Percentiles rank a stretch among this genome's conserved stretches.
Conservation (phyloP, 1,140 invertebrate genomes). For the Oryzaephilus surinamensis region DNA sequence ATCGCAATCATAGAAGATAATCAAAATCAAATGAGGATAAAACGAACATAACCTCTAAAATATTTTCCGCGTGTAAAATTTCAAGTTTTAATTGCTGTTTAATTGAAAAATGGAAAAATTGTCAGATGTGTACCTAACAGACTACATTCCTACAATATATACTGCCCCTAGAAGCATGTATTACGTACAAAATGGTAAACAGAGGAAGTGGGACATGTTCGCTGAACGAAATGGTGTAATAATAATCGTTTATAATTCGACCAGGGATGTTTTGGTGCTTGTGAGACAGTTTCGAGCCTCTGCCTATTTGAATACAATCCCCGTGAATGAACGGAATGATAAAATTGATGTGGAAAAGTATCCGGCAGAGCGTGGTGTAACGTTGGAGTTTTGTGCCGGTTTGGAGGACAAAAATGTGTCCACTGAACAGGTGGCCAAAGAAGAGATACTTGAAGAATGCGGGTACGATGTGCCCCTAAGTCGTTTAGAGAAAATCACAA, state of each 20-base stretch:
- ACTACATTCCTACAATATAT: conserved; percentile 25
- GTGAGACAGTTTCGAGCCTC: conserved; percentile 87
- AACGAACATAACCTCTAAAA: conserved; percentile 97
- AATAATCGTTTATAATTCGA: conserved; percentile 73
- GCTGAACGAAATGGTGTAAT: conserved; percentile 65
- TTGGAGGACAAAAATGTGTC: conserved; percentile 81
- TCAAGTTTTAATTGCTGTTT: conserved; percentile 56
- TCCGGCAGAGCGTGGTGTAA: conserved; percentile 61
- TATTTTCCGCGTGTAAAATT: conserved; percentile 90
- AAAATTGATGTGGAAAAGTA: conserved; percentile 60
- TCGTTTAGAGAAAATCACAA: conserved; percentile 49
- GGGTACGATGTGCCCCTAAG: conserved; percentile 75
- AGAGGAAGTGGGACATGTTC: conserved; percentile 55
- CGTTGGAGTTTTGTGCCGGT: conserved; percentile 89
- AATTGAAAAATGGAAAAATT: conserved; percentile 20
- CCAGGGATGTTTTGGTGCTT: conserved; percentile 65
- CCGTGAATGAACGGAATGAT: conserved; percentile 38
- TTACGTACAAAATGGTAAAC: conserved; percentile 40
- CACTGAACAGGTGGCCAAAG: conserved; percentile 64
- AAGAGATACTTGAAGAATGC: conserved; percentile 89
- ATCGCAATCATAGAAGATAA: no score
- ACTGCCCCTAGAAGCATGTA: conserved; percentile 20
- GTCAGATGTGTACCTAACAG: conserved; percentile 17
- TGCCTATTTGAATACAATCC: conserved; percentile 52
- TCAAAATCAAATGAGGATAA: conserved; percentile 99